A percentile compares a stretch with the other conserved stretches of the same genome.
These are phyloP conservation scores for Mus pahari DNA, from an alignment of 2,113 vertebrate species.

Conservation along the genomic window DNA sequence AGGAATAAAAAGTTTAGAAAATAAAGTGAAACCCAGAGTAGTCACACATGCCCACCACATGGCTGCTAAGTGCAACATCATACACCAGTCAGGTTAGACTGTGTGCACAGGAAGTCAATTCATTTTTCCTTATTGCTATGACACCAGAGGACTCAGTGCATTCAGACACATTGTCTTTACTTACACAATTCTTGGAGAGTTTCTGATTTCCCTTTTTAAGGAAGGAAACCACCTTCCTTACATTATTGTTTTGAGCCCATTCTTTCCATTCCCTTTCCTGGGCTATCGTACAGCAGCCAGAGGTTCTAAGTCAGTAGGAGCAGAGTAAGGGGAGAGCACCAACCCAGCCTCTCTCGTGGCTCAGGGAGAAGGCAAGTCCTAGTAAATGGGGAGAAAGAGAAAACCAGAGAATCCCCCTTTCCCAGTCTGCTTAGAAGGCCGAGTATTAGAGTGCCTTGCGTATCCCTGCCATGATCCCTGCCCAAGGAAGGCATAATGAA, in stretches of 20 bases:
- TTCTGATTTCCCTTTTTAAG: slow-evolving; percentile 75
- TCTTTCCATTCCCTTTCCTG: slow-evolving; percentile 68
- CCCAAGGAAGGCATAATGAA: slow-evolving; percentile 77
- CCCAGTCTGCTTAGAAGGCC: slow-evolving; percentile 73
- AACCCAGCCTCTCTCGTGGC: slow-evolving; percentile 76
- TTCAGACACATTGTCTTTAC: slow-evolving; percentile 78
- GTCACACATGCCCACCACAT: slow-evolving; percentile 86
- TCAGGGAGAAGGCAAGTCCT: slow-evolving; percentile 80
- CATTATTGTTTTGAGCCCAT: slow-evolving; percentile 64
- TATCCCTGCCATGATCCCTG: slow-evolving; percentile 76
- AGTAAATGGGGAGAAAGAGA: slow-evolving; percentile 51
- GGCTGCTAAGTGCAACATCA: slow-evolving; percentile 87
- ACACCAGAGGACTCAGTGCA: slow-evolving; percentile 84
- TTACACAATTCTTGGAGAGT: slow-evolving; percentile 84
- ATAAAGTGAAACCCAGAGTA: slow-evolving; percentile 86
- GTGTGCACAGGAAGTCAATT: slow-evolving; percentile 83
- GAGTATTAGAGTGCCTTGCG: slow-evolving; percentile 74
- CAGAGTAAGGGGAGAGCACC: slow-evolving; percentile 79
- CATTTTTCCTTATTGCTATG: slow-evolving; percentile 89
- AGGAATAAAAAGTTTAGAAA: slow-evolving; percentile 87
- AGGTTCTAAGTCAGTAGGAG: slow-evolving; percentile 73
- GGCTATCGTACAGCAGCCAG: slow-evolving; percentile 77
- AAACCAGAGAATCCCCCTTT: slow-evolving; percentile 70
- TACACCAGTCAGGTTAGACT: slow-evolving; percentile 78
- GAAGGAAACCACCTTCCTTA: slow-evolving; percentile 69